Conservation (phyloP, 2,113 vertebrate genomes). For the Petrocephalus zakoni region DNA sequence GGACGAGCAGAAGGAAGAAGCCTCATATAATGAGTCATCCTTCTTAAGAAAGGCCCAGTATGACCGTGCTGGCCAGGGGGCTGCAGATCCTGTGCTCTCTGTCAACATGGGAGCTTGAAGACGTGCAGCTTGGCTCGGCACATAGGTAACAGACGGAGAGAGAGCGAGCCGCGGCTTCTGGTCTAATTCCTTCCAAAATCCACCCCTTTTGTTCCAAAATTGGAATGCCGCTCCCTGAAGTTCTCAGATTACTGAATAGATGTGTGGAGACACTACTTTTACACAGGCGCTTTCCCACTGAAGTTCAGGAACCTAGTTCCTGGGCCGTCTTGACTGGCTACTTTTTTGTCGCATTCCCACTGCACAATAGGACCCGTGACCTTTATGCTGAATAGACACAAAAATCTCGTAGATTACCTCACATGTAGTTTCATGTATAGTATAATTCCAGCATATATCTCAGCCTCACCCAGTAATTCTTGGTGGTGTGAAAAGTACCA, state of each 20-base stretch:
- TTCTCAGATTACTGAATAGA: background rate
- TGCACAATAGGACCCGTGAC: too few species aligned
- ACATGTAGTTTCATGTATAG: too few species aligned
- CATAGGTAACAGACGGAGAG: background rate
- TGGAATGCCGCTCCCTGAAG: background rate
- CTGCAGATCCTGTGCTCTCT: background rate
- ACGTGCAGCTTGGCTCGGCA: background rate
- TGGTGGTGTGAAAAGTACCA: background rate
- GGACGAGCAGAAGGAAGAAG: background rate
- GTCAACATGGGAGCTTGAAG: background rate
- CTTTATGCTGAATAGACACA: background rate
- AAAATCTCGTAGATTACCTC: background rate
- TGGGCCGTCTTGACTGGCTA: background rate
- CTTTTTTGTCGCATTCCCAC: too few species aligned
- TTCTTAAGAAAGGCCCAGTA: background rate
- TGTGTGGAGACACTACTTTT: background rate
- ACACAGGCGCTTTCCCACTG: background rate
- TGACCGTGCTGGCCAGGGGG: background rate
- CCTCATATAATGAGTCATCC: background rate
- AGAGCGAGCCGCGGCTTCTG: background rate
- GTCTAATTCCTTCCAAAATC: background rate
- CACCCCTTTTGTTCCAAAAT: background rate
- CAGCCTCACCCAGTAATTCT: too few species aligned
- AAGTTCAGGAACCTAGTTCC: background rate
- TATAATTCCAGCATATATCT: too few species aligned